Conservation (phyloP, 2,797 vertebrate genomes). For the Pseudotriccus pelzelni region DNA sequence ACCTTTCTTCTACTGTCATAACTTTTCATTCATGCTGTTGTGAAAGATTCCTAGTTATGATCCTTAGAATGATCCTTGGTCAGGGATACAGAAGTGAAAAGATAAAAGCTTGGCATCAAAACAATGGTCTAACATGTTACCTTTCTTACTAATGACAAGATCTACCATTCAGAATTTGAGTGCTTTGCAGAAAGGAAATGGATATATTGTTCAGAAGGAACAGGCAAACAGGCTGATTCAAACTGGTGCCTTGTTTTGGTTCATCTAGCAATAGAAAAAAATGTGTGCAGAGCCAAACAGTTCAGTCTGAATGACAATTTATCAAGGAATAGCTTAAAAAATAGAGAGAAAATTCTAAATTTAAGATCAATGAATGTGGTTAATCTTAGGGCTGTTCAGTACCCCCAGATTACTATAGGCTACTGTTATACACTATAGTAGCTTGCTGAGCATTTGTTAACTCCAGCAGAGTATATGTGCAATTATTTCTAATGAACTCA, state of each 20-base stretch:
- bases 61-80: background rate
- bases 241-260: background rate
- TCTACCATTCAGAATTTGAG: background rate
- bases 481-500: conserved; percentile 42
- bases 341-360: background rate
- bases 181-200: background rate
- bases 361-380: background rate
- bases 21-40: background rate
- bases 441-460: conserved; percentile 54
- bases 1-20: background rate
- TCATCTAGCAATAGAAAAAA: background rate
- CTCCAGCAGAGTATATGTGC: conserved; percentile 39
- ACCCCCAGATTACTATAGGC: background rate
- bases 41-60: background rate
- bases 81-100: background rate
- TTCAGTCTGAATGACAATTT: background rate
- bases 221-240: background rate
- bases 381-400: background rate
- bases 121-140: background rate
- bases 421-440: conserved; percentile 21
- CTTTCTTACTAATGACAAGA: background rate
- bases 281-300: background rate
- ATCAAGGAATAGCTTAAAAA: background rate
- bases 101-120: background rate
- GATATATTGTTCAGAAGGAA: background rate